phyloP scores from a whole-genome alignment of 2,113 vertebrate genomes.

The Corydoras maculifer region DNA sequence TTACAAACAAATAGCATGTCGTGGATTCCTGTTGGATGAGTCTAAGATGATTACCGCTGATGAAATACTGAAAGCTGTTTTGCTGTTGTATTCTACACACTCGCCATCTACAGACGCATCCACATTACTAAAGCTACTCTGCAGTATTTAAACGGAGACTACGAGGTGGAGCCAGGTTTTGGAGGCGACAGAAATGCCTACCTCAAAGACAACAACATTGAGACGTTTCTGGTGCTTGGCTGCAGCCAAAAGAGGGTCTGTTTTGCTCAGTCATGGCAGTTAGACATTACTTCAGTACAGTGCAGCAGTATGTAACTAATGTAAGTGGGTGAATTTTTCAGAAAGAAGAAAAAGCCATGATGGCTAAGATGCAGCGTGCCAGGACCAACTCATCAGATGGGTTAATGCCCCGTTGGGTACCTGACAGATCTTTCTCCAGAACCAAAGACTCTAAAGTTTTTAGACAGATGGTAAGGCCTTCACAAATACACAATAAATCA shows the following conservation, averaged over 20 bases:
- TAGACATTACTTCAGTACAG: neutral
- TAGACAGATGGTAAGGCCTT: conserved; percentile 87
- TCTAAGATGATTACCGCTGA: too few relatives aligned
- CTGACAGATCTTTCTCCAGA: conserved; percentile 83
- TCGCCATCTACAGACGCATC: conserved; percentile 69
- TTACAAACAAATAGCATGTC: too few relatives aligned
- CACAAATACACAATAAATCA: neutral
- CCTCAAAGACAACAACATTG: conserved; percentile 92
- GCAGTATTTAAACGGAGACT: conserved; percentile 93
- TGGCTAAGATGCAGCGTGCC: conserved; percentile 85
- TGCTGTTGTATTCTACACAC: conserved; percentile 2
- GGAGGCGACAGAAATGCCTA: conserved; percentile 91
- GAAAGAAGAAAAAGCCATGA: conserved; percentile 94
- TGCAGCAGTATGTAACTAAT: neutral
- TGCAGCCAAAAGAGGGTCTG: conserved; percentile 92
- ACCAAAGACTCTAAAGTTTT: conserved; percentile 94
- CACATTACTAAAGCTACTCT: conserved; percentile 92
- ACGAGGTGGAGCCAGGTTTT: conserved; percentile 88
- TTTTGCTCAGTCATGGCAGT: neutral
- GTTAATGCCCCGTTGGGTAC: conserved; percentile 85
- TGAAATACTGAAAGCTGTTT: neutral
- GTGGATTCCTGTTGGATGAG: too few relatives aligned
- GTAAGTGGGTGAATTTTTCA: conserved; percentile 47
- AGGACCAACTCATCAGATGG: conserved; percentile 84
- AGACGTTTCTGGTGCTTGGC: conserved; percentile 90